phyloP scores from a whole-genome alignment of 2,113 vertebrate genomes.

The Odobenus rosmarus region DNA sequence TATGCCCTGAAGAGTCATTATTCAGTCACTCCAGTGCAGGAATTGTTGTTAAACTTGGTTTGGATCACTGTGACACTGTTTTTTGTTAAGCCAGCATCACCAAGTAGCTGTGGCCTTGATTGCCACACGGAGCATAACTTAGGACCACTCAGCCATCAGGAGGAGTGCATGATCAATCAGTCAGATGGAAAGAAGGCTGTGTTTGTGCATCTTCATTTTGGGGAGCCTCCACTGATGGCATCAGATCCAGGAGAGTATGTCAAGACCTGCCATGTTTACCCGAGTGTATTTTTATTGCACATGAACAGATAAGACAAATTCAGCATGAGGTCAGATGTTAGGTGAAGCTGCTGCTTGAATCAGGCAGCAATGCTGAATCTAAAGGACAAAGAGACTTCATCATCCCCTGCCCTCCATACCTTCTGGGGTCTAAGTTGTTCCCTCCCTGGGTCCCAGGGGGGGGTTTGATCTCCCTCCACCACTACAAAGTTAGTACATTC shows the following conservation, averaged over 20 bases:
- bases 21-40: background rate
- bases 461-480: background rate
- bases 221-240: background rate
- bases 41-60: background rate
- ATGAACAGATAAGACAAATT: background rate
- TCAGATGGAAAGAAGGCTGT: background rate
- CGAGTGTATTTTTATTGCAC: background rate
- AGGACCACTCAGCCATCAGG: background rate
- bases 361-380: background rate
- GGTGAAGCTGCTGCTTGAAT: background rate
- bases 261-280: background rate
- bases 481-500: background rate
- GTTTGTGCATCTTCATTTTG: background rate
- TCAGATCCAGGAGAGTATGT: background rate
- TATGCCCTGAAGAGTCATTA: background rate
- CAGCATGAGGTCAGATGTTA: background rate
- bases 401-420: too few relatives aligned
- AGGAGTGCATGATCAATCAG: background rate
- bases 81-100: background rate
- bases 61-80: background rate
- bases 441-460: accelerated
- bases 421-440: background rate
- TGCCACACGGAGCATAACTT: background rate
- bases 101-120: background rate
- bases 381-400: background rate